These are phyloP conservation scores for Lacerta agilis DNA, from an alignment of 2,797 vertebrate genomes.

Conservation along the genomic window DNA sequence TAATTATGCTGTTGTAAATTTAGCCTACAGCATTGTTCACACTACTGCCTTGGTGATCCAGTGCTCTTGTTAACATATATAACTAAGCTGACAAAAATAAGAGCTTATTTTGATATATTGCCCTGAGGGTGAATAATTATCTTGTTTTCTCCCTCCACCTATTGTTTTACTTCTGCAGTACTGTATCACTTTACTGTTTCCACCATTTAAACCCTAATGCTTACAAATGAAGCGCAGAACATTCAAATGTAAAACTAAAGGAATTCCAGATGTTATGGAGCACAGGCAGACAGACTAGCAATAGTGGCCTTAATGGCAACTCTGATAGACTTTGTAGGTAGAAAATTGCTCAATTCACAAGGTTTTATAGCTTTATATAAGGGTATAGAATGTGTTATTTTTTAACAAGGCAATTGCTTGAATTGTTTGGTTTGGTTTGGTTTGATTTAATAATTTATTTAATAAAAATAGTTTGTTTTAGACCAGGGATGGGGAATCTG, in stretches of 20 bases:
- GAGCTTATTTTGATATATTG: constrained; percentile 29
- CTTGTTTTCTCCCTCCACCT: neutral
- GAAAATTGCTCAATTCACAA: constrained; percentile 65
- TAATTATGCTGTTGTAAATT: constrained; percentile 56
- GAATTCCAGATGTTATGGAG: neutral
- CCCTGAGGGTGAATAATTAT: neutral
- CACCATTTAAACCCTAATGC: constrained; percentile 19
- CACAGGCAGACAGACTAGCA: neutral
- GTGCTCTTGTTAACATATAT: constrained; percentile 41
- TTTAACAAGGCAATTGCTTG: constrained; percentile 55
- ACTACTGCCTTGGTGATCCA: constrained; percentile 12
- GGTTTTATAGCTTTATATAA: constrained; percentile 65
- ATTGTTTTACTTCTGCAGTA: neutral
- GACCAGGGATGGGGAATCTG: neutral
- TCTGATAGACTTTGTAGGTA: constrained; percentile 55
- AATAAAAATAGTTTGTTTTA: constrained; percentile 63
- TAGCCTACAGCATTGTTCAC: constrained; percentile 25
- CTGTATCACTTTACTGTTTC: neutral
- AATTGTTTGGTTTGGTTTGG: constrained; percentile 61
- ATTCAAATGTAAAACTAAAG: neutral
- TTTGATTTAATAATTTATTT: constrained; percentile 65
- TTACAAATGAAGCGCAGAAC: neutral
- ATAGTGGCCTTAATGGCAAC: constrained; percentile 37
- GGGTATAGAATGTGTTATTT: constrained; percentile 62
- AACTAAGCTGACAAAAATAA: constrained; percentile 32